A percentile compares a stretch with the other conserved stretches of the same genome.
Evolutionary conservation across 2,888 invertebrate species (phyloP).

Genomic region (Ornithoptera alexandrae): DNA sequence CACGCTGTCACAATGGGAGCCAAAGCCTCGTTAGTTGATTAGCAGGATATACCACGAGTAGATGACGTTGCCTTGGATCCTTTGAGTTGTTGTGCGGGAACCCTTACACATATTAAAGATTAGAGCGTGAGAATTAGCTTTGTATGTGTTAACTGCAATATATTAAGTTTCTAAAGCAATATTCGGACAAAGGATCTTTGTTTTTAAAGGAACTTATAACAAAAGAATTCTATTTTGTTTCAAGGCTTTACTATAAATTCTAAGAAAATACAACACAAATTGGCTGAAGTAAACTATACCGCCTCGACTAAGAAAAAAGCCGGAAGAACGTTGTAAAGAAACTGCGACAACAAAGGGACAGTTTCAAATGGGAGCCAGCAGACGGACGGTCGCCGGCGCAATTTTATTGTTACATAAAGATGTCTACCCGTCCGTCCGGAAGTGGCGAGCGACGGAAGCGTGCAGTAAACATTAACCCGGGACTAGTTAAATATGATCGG

Average conservation of each 20-base stretch:
- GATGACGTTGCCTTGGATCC: too few relatives aligned
- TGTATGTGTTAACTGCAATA: too few relatives aligned
- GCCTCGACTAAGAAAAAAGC: constrained; percentile 15
- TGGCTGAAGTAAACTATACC: constrained; percentile 4
- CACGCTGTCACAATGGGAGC: too few relatives aligned
- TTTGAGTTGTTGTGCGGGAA: too few relatives aligned
- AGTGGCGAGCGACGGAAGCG: constrained; percentile 26
- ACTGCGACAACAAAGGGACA: constrained; percentile 24
- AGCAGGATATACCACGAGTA: too few relatives aligned
- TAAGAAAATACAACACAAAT: constrained; percentile 17
- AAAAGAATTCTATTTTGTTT: too few relatives aligned
- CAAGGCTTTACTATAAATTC: not conserved
- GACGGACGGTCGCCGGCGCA: constrained; percentile 36
- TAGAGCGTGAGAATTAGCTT: too few relatives aligned
- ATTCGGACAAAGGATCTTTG: too few relatives aligned
- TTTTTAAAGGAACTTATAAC: too few relatives aligned
- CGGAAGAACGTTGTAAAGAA: constrained; percentile 24
- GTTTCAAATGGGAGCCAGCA: constrained; percentile 22
- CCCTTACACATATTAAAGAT: too few relatives aligned
- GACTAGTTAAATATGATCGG: constrained; percentile 24
- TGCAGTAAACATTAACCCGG: constrained; percentile 24
- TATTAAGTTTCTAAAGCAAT: too few relatives aligned
- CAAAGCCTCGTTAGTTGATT: too few relatives aligned
- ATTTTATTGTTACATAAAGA: constrained; percentile 30
- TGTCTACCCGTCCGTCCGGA: constrained; percentile 27